Conservation (phyloP, 2,888 invertebrate genomes). For the Heliconius cydno region DNA sequence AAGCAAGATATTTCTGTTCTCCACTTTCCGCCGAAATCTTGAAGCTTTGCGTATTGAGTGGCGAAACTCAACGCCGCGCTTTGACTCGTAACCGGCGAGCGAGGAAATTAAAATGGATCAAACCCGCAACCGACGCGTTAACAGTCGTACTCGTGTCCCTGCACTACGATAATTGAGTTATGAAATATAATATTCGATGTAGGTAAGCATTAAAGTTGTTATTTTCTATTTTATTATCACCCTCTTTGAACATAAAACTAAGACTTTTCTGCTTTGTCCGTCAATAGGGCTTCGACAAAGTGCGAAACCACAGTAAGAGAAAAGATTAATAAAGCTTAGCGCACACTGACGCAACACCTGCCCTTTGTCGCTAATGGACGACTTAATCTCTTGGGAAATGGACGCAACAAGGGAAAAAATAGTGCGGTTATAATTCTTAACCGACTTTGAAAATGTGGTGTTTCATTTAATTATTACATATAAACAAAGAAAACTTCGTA, state of each 20-base stretch:
- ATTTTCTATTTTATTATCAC: conserved; percentile 16
- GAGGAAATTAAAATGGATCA: too few species aligned
- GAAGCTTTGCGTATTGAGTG: too few species aligned
- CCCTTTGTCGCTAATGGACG: conserved; percentile 82
- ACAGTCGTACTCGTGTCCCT: too few species aligned
- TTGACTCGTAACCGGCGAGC: too few species aligned
- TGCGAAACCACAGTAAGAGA: conserved; percentile 75
- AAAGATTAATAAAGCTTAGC: conserved; percentile 83
- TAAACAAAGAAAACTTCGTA: background rate
- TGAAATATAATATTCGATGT: background rate
- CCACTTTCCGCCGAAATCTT: too few species aligned
- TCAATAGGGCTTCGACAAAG: conserved; percentile 72
- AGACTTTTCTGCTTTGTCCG: conserved; percentile 58
- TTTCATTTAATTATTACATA: background rate
- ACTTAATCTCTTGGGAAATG: conserved; percentile 51
- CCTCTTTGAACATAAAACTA: conserved; percentile 37
- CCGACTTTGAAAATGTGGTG: background rate
- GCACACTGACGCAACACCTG: conserved; percentile 75
- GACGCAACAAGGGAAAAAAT: conserved; percentile 47
- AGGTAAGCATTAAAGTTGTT: background rate
- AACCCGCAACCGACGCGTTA: too few species aligned
- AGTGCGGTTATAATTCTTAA: conserved; percentile 30
- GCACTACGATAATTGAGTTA: background rate
- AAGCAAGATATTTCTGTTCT: too few species aligned
- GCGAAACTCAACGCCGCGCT: too few species aligned